A percentile compares a stretch with the other conserved stretches of the same genome.
Evolutionary conservation across 2,113 vertebrate genomes (phyloP).

Genomic region (Protomyctophum bolini): DNA sequence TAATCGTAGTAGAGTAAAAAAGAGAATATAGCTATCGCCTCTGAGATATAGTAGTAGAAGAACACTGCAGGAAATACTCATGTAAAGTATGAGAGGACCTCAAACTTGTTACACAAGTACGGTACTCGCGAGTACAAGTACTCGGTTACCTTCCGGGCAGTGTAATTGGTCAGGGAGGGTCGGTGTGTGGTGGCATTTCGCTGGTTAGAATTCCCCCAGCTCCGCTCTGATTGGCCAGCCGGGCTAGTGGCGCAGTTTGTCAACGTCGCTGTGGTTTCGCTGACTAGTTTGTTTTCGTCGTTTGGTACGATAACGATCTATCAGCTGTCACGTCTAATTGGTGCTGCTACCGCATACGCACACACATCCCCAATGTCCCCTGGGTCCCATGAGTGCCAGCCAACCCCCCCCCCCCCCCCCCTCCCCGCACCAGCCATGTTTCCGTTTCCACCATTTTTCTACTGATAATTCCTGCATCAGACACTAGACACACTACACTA

Average conservation of each 20-base stretch:
- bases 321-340: conserved; percentile 80
- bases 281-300: conserved; percentile 80
- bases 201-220: conserved; percentile 67
- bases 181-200: conserved; percentile 73
- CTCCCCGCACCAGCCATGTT: conserved; percentile 38
- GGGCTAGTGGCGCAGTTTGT: conserved; percentile 68
- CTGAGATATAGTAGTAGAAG: too few species aligned
- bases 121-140: too few species aligned
- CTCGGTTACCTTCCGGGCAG: conserved; percentile 54
- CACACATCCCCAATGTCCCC: conserved; percentile 53
- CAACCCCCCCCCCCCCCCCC: too few species aligned
- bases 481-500: conserved; percentile 18
- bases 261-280: conserved; percentile 75
- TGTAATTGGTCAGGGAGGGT: conserved; percentile 44
- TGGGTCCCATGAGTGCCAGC: conserved; percentile 21
- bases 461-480: conserved; percentile 45
- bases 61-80: too few species aligned
- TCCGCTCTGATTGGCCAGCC: conserved; percentile 57
- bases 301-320: conserved; percentile 76
- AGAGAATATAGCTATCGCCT: too few species aligned
- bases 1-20: too few species aligned
- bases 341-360: conserved; percentile 52
- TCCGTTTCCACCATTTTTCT: conserved; percentile 49
- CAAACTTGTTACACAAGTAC: too few species aligned
- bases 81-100: too few species aligned